These are phyloP conservation scores for Paramuricea clavata DNA, from an alignment of 92 coral and sea anemone genomes.

Conservation along the genomic window DNA sequence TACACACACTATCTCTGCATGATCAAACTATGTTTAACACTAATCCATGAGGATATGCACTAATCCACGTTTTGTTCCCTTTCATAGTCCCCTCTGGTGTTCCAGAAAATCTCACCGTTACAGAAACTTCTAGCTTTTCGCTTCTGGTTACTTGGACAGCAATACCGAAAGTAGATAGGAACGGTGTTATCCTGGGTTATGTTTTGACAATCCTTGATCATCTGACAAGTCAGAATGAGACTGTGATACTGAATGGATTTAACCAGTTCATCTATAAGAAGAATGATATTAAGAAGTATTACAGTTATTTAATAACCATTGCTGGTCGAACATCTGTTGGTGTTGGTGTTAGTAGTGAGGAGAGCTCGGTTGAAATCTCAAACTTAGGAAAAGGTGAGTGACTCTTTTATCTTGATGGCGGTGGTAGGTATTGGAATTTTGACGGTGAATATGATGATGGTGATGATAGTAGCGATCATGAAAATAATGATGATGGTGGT, in stretches of 20 bases:
- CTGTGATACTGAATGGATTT: not conserved
- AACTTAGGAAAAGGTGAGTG: not conserved
- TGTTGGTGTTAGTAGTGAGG: not conserved
- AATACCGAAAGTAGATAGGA: slow-evolving; percentile 69
- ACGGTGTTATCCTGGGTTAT: slow-evolving; percentile 82
- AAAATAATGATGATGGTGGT: no score
- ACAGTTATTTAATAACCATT: not conserved
- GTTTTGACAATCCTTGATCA: not conserved
- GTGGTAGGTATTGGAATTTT: no score
- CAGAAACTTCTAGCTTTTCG: slow-evolving; percentile 65
- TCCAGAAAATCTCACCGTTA: slow-evolving; percentile 71
- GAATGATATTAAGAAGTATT: not conserved
- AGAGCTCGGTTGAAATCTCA: not conserved
- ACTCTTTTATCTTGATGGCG: not conserved
- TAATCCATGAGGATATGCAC: no score
- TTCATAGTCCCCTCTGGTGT: slow-evolving; percentile 76
- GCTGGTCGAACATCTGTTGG: slow-evolving; percentile 3
- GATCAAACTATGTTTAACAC: no score
- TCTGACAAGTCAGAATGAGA: not conserved
- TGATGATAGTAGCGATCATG: no score
- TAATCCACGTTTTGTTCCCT: not conserved
- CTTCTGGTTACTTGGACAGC: slow-evolving; percentile 83
- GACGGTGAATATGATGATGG: not conserved
- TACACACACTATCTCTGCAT: no score
- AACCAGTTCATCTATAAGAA: not conserved